Evolutionary conservation across 2,113 vertebrate species (phyloP).

Genomic region (Canis aureus): DNA sequence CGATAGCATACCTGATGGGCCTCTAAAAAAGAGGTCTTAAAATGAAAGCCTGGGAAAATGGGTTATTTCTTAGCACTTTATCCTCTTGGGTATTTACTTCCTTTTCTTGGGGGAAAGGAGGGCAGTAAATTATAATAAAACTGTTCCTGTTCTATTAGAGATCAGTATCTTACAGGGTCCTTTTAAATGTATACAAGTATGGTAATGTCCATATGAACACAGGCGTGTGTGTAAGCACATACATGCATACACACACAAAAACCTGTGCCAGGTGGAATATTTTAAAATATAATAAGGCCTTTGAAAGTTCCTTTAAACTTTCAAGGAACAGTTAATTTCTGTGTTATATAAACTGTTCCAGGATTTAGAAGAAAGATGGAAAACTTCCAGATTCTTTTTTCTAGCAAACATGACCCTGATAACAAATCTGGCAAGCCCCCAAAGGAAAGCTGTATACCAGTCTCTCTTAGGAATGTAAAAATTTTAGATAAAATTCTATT

Average conservation of each 20-base stretch:
- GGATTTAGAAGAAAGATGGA: conserved; percentile 55
- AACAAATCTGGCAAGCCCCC: conserved; percentile 59
- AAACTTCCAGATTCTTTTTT: conserved; percentile 66
- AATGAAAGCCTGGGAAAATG: background rate
- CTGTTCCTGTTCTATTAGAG: background rate
- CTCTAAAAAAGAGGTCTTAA: conserved; percentile 28
- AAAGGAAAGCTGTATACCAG: background rate
- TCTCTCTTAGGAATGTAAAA: conserved; percentile 44
- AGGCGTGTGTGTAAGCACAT: rapidly evolving
- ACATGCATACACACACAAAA: rapidly evolving
- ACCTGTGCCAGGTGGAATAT: background rate
- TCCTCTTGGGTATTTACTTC: background rate
- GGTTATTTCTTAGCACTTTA: background rate
- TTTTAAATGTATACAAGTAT: background rate
- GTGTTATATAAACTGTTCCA: conserved; percentile 58
- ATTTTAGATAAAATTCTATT: conserved; percentile 64
- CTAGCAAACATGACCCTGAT: conserved; percentile 65
- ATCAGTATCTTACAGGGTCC: background rate
- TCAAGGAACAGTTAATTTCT: conserved; percentile 53
- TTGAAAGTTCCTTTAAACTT: conserved; percentile 51
- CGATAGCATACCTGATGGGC: background rate
- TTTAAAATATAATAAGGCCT: conserved; percentile 43
- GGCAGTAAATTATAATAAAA: background rate
- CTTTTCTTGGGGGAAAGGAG: background rate
- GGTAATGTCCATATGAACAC: background rate